Percentiles rank a stretch among this genome's conserved stretches.
Evolutionary conservation across 2,888 invertebrate species (phyloP).

Genomic region (Dysmachus trigonus): DNA sequence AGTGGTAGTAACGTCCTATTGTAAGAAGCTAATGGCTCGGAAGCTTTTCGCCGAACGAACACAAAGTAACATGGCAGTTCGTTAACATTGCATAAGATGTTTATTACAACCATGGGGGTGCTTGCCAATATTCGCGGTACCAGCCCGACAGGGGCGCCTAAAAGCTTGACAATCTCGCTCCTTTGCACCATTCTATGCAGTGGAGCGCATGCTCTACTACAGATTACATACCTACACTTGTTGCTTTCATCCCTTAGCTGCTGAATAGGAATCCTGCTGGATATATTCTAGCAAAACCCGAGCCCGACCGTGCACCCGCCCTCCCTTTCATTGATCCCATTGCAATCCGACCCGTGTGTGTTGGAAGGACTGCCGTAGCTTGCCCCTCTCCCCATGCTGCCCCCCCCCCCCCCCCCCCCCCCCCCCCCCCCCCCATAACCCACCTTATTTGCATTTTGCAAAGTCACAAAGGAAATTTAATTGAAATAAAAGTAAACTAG

Average conservation of each 20-base stretch:
- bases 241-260: constrained; percentile 23
- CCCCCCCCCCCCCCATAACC: background rate
- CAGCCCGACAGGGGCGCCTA: background rate
- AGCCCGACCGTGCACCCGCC: background rate
- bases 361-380: background rate
- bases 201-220: constrained; percentile 40
- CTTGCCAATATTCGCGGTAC: background rate
- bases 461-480: constrained; percentile 13
- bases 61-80: background rate
- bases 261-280: background rate
- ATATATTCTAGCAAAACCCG: background rate
- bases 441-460: constrained; percentile 1
- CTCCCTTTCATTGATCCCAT: background rate
- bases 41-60: background rate
- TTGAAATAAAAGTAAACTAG: constrained; percentile 14
- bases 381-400: background rate
- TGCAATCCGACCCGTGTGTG: background rate
- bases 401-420: background rate
- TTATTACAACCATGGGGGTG: background rate
- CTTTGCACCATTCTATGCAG: constrained; percentile 31
- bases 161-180: constrained; percentile 27
- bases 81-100: background rate
- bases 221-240: constrained; percentile 29
- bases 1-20: background rate
- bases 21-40: background rate